Conservation (phyloP, 2,888 invertebrate genomes). For the Fissipunctia ypsillon region DNA sequence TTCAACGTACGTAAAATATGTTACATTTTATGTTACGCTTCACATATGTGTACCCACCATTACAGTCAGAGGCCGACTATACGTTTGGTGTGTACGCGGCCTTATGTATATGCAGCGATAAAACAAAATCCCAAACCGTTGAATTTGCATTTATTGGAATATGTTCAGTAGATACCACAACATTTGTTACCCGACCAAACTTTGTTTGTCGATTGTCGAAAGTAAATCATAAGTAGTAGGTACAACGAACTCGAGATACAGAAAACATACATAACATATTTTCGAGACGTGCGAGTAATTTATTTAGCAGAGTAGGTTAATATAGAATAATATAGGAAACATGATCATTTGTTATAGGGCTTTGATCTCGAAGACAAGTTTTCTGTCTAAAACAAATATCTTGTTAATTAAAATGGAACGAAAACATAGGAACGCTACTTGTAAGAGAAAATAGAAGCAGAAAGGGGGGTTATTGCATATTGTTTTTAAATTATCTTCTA, state of each 20-base stretch:
- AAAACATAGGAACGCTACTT: neutral
- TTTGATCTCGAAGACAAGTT: neutral
- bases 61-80: neutral
- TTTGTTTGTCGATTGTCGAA: conserved; percentile 42
- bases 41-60: neutral
- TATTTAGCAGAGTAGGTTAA: conserved; percentile 8
- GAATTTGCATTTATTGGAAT: conserved; percentile 20
- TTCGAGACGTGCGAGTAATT: conserved; percentile 1
- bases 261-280: conserved; percentile 8
- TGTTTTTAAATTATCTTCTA: conserved; percentile 31
- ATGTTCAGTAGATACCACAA: conserved; percentile 28
- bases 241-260: conserved; percentile 39
- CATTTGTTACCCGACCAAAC: conserved; percentile 44
- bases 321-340: neutral
- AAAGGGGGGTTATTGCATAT: neutral
- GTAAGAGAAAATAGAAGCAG: neutral
- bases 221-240: conserved; percentile 37
- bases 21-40: neutral
- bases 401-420: conserved; percentile 6
- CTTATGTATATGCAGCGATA: neutral
- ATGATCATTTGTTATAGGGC: neutral
- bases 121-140: conserved; percentile 25
- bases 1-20: neutral
- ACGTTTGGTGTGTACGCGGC: neutral
- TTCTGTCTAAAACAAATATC: neutral